These are phyloP conservation scores for Danaus plexippus DNA, from an alignment of 1,140 invertebrate species.

Conservation along the genomic window DNA sequence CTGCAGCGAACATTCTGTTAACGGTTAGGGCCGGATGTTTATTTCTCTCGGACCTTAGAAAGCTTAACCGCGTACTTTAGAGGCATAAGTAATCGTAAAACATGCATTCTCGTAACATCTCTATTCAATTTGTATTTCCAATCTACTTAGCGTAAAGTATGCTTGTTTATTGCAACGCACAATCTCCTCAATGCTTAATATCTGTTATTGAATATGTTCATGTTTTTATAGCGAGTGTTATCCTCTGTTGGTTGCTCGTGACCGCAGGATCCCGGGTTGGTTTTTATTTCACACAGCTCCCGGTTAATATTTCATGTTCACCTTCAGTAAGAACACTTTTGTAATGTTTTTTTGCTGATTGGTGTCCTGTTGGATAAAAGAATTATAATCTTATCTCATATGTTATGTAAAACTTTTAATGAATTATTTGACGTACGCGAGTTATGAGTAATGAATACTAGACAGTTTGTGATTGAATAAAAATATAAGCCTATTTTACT, in stretches of 20 bases:
- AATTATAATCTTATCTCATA: too few species aligned
- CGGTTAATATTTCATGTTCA: constrained; percentile 40
- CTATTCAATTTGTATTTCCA: constrained; percentile 42
- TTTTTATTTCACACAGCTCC: constrained; percentile 40
- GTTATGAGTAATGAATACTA: too few species aligned
- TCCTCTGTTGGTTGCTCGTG: constrained; percentile 19
- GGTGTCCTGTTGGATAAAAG: too few species aligned
- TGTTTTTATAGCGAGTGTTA: constrained; percentile 22
- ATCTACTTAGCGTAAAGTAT: constrained; percentile 33
- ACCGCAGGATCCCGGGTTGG: constrained; percentile 39
- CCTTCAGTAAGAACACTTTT: constrained; percentile 43
- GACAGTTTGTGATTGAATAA: too few species aligned
- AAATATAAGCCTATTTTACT: too few species aligned
- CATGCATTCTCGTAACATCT: constrained; percentile 36
- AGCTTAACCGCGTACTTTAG: constrained; percentile 42
- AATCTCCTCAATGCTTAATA: constrained; percentile 34
- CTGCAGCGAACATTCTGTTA: constrained; percentile 24
- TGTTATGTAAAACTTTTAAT: too few species aligned
- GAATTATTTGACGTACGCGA: too few species aligned
- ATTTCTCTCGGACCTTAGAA: constrained; percentile 51
- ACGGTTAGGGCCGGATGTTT: constrained; percentile 56
- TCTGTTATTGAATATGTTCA: constrained; percentile 17
- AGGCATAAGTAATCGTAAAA: constrained; percentile 44
- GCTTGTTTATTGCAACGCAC: constrained; percentile 34
- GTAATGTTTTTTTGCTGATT: constrained; percentile 27